Evolutionary conservation across 2,888 invertebrate species (phyloP).

Genomic region (Fabriciana adippe): DNA sequence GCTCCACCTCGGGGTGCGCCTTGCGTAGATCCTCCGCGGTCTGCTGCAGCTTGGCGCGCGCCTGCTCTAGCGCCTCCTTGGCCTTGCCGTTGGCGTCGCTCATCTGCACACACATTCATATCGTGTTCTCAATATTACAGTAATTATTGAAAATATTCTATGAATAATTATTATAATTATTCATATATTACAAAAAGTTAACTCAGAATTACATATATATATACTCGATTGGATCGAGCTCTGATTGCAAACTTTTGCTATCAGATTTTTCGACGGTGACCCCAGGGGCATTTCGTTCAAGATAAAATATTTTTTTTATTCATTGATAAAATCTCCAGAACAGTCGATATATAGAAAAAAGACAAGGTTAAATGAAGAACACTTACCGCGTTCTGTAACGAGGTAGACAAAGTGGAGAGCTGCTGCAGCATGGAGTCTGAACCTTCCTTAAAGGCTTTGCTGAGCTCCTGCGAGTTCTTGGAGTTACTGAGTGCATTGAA

Average conservation of each 20-base stretch:
- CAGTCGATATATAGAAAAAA: slow-evolving; percentile 3
- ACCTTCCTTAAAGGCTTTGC: slow-evolving; percentile 66
- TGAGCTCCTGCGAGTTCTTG: slow-evolving; percentile 63
- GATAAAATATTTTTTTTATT: slow-evolving; percentile 5
- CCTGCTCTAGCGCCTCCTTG: slow-evolving; percentile 62
- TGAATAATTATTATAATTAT: no score
- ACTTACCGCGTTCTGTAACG: slow-evolving; percentile 65
- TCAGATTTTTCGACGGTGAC: not conserved
- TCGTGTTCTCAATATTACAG: not conserved
- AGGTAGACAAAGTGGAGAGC: slow-evolving; percentile 54
- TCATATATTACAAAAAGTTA: no score
- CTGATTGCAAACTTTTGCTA: not conserved
- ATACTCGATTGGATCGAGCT: no score
- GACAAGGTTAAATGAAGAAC: slow-evolving; percentile 2
- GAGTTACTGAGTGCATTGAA: slow-evolving; percentile 58
- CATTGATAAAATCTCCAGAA: not conserved
- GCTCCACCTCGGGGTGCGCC: slow-evolving; percentile 71
- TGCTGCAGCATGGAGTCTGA: slow-evolving; percentile 61
- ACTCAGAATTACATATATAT: no score
- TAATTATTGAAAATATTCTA: slow-evolving; percentile 3
- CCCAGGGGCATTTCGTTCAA: not conserved
- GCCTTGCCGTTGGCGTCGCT: slow-evolving; percentile 68
- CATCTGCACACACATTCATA: slow-evolving; percentile 47
- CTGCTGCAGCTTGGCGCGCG: slow-evolving; percentile 57
- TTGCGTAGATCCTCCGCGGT: slow-evolving; percentile 62